Evolutionary conservation across 2,797 vertebrate genomes (phyloP), one percentile per base, ranked within the genome.

Genomic region (Pseudochirops corinnae): DNA sequence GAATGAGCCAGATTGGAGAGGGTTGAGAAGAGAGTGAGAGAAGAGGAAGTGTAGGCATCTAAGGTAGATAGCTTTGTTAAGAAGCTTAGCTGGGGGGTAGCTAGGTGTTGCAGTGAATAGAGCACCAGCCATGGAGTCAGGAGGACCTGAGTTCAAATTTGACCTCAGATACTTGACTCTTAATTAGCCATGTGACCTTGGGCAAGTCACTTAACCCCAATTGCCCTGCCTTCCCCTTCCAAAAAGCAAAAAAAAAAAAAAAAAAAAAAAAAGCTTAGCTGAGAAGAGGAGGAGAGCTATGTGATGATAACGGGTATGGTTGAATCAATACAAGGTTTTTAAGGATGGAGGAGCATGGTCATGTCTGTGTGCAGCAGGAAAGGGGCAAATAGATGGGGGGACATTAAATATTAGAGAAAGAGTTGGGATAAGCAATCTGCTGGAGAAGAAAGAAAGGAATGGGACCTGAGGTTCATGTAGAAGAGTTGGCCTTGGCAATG

Each of bases 311-410:
- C 62, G 14, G 57, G 0, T 11, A 31, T 87, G 26, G 56, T 62
- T 62, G 92, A 53, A 74, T 90, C 50, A 52, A 90, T 90, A 57
- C 56, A 56, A 87, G 57, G 58, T 58, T 92, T 94, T 90, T 91
- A 92, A 94, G 90, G 39, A n/a, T 53, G n/a, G n/a, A 92, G 13
- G 93, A 67, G 21, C 93, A 55, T 67, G n/a, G 55, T 26, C 26
- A 21, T 46, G 46, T 93, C 93, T 95, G 82, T 92, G 57, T 60
- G 55, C 46, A 52, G 56, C 93, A 29, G 90, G 26, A 62, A 60
- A 92, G 87, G 93, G 93, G 52, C 53, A 21, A 91, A 13, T 31
- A 92, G 39, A 53, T 60, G 55, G 46, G 14, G 56, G 82, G 52
- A 92, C 26, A 11, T 91, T 91, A 87, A 55, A 93, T 91, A 56